Evolutionary conservation across 92 coral and sea anemone species (phyloP), one percentile per base, ranked within the genome.

Genomic region (Actinernus sp.): DNA sequence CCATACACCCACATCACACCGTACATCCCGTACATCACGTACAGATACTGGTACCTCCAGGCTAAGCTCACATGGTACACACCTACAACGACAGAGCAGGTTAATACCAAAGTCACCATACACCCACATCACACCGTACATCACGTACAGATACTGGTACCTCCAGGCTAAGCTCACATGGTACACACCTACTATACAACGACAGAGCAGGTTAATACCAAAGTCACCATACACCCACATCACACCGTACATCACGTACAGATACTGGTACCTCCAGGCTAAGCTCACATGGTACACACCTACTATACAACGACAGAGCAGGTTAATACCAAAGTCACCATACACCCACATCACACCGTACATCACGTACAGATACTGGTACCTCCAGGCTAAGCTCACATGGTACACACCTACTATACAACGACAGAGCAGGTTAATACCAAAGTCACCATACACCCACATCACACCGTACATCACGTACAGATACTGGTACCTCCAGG

Each of bases 321-420:
- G n/a, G n/a, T n/a, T n/a, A n/a, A n/a, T n/a, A n/a, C n/a, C n/a
- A n/a, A n/a, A n/a, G n/a, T n/a, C n/a, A n/a, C n/a, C n/a, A n/a
- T n/a, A n/a, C 98, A 58, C 89, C 98, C 43, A 61, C 56, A 26
- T 96, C 98, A 57, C 98, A 93, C 26, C 76, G 75, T 25, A 91
- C 93, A 31, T 89, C 85, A 55, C 68, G 91, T 53, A 93, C 89
- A 11, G 87, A 79, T 25, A 81, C 87, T 6, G 82, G 88, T 38
- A 73, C 92, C 28, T 86, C 73, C 23, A 90, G 56, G 9, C 79
- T 52, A 31, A 93, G 84, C 40, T 85, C 85, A 8, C 88, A 71
- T 7, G 98, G 98, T 7, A 64, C 34, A 62, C 81, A 61, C 49
- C 98, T 93, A 63, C n/a, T n/a, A n/a, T n/a, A n/a, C n/a, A n/a